Evolutionary conservation across 2,113 vertebrate genomes (phyloP), one percentile per base, ranked within the genome.

Genomic region (Irena cyanogastra): DNA sequence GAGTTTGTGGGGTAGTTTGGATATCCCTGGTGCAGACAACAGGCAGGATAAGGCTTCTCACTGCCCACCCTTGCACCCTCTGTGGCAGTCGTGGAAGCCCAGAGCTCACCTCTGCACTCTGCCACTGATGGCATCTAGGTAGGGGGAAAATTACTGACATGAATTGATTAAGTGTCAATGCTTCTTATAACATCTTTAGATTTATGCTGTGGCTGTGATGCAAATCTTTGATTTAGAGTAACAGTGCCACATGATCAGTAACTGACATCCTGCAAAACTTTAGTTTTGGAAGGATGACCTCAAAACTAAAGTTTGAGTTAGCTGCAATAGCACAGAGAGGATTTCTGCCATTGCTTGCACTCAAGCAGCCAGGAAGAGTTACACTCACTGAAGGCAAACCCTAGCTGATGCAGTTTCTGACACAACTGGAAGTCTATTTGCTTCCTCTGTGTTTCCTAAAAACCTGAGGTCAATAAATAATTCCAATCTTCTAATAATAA

Each of bases 1-100:
- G 37, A 42, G 30, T 7, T 16, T 0, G 0, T 23, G 50, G 35
- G 8, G 35, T 21, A 16, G 31, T 41, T 31, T 75, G 63, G 31
- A n/a, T 11, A 24, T 1, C 3, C 3, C 7, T 2, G 2, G n/a
- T 19, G 17, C 16, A 26, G 52, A 20, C 22, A 47, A 23, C 19
- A 7, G 0, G 8, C 23, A n/a, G 41, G 11, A 80, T 9, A 26
- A 4, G 7, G 30, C 17, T 61, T 27, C 50, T 31, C 24, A 8
- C 13, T 69, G 33, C 7, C 15, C 41, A 70, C 1, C 24, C 6
- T 35, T 8, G 37, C 27, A 42, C 1, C 20, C 10, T 63, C 14
- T 35, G 28, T 1, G 6, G 16, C 22, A 45, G 47, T 16, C 19
- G 12, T 47, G 47, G 56, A 27, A 72, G 44, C 9, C 12, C 45